Conservation (phyloP, 2,888 invertebrate genomes). For the Thelaira solivaga region DNA sequence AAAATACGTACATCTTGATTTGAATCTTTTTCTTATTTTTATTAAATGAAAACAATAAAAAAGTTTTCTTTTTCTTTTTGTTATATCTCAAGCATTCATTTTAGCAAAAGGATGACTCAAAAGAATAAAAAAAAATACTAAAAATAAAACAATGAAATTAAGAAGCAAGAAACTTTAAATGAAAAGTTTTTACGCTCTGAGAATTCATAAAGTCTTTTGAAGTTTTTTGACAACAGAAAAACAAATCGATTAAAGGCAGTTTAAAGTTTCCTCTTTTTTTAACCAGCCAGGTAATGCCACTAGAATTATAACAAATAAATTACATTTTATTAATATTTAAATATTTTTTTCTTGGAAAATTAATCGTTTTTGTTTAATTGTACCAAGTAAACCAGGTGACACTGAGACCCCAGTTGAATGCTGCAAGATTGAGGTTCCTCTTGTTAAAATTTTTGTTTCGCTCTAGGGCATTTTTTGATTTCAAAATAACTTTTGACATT, state of each 20-base stretch:
- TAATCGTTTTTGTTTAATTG: too few species aligned
- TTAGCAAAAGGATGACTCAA: not conserved
- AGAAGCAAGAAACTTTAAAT: constrained; percentile 15
- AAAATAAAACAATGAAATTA: constrained; percentile 11
- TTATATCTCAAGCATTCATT: constrained; percentile 30
- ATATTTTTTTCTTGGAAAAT: too few species aligned
- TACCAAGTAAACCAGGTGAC: too few species aligned
- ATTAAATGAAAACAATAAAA: constrained; percentile 26
- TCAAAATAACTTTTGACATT: too few species aligned
- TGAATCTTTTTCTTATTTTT: too few species aligned
- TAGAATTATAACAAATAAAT: too few species aligned
- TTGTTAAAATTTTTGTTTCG: too few species aligned
- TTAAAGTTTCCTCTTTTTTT: not conserved
- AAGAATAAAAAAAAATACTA: too few species aligned
- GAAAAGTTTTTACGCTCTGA: constrained; percentile 41
- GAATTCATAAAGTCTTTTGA: constrained; percentile 61
- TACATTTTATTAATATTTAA: too few species aligned
- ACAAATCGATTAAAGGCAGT: constrained; percentile 36
- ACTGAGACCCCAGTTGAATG: too few species aligned
- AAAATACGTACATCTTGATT: not conserved
- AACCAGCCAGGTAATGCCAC: not conserved
- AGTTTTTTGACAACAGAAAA: constrained; percentile 67
- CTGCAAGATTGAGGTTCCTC: too few species aligned
- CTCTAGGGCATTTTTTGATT: too few species aligned
- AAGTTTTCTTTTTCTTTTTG: not conserved